Evolutionary conservation across 1,140 invertebrate genomes (phyloP).

Genomic region (Bilobella aurantiaca): DNA sequence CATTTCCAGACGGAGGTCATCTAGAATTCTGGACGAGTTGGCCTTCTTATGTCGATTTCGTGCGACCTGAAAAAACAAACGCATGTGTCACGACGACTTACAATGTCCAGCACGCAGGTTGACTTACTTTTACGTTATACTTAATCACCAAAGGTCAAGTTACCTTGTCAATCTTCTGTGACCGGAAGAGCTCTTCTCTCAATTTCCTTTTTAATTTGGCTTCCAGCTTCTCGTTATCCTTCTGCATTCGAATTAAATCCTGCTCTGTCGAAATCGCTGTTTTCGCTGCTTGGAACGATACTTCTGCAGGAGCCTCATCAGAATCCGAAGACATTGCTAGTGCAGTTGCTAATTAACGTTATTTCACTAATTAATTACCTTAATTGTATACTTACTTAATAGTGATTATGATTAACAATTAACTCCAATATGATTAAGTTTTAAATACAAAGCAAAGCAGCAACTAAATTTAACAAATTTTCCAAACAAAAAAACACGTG

Average conservation of each 20-base stretch:
- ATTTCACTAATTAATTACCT: too few relatives aligned
- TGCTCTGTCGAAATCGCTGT: neutral
- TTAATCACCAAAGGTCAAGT: neutral
- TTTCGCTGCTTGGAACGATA: constrained; percentile 1
- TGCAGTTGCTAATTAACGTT: too few relatives aligned
- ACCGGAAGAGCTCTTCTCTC: neutral
- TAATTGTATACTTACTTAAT: too few relatives aligned
- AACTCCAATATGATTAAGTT: too few relatives aligned
- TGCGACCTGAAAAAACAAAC: neutral
- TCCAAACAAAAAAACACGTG: too few relatives aligned
- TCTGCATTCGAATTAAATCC: neutral
- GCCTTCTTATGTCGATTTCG: neutral
- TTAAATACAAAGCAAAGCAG: too few relatives aligned
- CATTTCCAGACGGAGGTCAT: neutral
- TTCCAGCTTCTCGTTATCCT: neutral
- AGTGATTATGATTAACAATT: too few relatives aligned
- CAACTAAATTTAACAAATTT: too few relatives aligned
- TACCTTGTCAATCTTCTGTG: constrained; percentile 7
- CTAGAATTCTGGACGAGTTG: neutral
- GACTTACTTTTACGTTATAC: neutral
- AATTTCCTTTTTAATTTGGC: neutral
- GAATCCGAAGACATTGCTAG: neutral
- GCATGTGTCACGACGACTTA: neutral
- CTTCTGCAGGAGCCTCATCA: constrained; percentile 6
- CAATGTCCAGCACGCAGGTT: neutral